Percentiles rank a stretch among this genome's conserved stretches.
Conservation (phyloP, 2,113 vertebrate genomes). For the Xiphophorus maculatus region DNA sequence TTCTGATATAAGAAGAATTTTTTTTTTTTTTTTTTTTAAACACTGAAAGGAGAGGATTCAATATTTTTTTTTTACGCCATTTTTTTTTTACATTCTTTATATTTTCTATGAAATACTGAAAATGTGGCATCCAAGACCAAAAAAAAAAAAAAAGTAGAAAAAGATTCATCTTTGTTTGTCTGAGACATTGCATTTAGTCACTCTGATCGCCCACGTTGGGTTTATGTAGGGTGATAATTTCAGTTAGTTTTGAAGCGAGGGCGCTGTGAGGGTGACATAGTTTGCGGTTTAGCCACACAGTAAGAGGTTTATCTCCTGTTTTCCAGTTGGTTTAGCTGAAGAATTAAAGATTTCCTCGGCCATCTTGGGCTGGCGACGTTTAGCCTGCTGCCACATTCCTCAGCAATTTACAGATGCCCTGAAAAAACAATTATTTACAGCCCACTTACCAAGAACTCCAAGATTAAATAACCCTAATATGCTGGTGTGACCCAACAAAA, state of each 20-base stretch:
- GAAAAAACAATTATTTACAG: neutral
- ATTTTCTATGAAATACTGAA: neutral
- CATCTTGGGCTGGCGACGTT: neutral
- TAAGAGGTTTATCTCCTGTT: neutral
- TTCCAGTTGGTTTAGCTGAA: neutral
- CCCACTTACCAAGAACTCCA: neutral
- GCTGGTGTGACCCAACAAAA: neutral
- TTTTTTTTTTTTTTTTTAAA: slow-evolving; percentile 1
- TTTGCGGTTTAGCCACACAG: neutral
- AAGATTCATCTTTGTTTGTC: neutral
- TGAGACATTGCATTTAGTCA: neutral
- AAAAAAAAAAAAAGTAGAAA: neutral
- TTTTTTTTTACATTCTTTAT: neutral
- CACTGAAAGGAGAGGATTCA: neutral
- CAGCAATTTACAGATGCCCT: neutral
- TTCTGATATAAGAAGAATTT: slow-evolving; percentile 2
- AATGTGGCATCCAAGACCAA: neutral
- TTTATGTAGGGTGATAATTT: neutral
- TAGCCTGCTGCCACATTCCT: neutral
- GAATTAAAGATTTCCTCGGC: neutral
- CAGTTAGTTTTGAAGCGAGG: neutral
- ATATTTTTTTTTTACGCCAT: neutral
- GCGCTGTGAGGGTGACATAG: neutral
- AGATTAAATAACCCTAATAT: neutral
- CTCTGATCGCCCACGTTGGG: neutral